Percentiles rank a stretch among this genome's conserved stretches.
These are phyloP conservation scores for Mus minutoides DNA, from an alignment of 2,797 vertebrate species.

Conservation along the genomic window DNA sequence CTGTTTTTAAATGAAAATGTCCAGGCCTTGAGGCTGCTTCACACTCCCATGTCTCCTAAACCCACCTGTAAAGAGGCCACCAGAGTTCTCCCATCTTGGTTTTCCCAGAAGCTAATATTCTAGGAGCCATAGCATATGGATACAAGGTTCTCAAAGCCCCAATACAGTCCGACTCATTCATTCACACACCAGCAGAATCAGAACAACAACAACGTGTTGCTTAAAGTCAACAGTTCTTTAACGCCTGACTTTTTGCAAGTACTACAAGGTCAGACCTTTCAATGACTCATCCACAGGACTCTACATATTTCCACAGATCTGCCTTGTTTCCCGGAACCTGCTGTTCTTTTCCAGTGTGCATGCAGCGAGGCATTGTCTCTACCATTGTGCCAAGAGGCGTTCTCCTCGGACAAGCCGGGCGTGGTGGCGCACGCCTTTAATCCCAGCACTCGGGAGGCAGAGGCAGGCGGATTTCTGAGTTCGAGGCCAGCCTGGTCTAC, in stretches of 20 bases:
- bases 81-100: background rate
- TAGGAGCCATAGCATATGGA: background rate
- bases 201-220: background rate
- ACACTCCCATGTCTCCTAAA: background rate
- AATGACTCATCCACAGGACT: constrained; percentile 4
- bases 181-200: background rate
- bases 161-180: background rate
- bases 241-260: background rate
- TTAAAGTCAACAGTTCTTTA: constrained; percentile 12
- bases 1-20: constrained; percentile 38
- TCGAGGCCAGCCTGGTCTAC: too few species aligned
- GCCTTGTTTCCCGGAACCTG: background rate
- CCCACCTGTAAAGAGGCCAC: background rate
- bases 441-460: too few species aligned
- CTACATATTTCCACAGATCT: background rate
- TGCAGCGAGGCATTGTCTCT: background rate
- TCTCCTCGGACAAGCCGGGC: too few species aligned
- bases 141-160: background rate
- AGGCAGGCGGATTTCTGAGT: too few species aligned
- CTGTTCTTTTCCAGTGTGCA: background rate
- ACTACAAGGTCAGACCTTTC: background rate
- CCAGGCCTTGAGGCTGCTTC: background rate
- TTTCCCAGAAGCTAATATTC: background rate
- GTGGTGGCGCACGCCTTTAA: too few species aligned
- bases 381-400: background rate